Evolutionary conservation across 1,140 invertebrate genomes (phyloP).

Genomic region (Trialeurodes vaporariorum): DNA sequence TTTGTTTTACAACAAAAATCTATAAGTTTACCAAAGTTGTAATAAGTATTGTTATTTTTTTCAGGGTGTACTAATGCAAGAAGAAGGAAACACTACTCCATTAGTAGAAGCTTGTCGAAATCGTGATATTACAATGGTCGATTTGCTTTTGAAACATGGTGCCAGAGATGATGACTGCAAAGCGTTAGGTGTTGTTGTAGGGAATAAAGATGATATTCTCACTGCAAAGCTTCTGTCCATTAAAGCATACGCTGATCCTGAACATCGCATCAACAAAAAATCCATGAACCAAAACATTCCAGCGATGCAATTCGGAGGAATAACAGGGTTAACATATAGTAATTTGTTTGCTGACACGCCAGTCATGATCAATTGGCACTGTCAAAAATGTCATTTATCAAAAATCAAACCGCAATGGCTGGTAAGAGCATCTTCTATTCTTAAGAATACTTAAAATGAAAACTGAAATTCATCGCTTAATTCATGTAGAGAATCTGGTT

Average conservation of each 20-base stretch:
- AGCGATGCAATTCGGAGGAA: slow-evolving; percentile 39
- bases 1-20: too few species aligned
- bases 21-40: too few species aligned
- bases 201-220: slow-evolving; percentile 50
- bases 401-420: slow-evolving; percentile 72
- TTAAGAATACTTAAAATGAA: slow-evolving; percentile 3
- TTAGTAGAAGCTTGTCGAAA: slow-evolving; percentile 61
- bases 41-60: too few species aligned
- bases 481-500: neutral
- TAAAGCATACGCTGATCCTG: slow-evolving; percentile 69
- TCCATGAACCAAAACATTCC: slow-evolving; percentile 55
- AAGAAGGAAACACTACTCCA: slow-evolving; percentile 41
- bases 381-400: slow-evolving; percentile 55
- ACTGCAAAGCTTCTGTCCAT: slow-evolving; percentile 62
- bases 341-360: slow-evolving; percentile 72
- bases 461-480: too few species aligned
- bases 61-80: slow-evolving; percentile 17
- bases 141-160: slow-evolving; percentile 71
- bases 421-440: slow-evolving; percentile 28
- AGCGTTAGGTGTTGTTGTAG: slow-evolving; percentile 58
- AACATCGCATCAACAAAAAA: slow-evolving; percentile 79
- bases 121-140: slow-evolving; percentile 48
- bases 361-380: slow-evolving; percentile 92
- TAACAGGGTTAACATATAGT: slow-evolving; percentile 58
- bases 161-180: slow-evolving; percentile 77